phyloP scores from a whole-genome alignment of 2,888 invertebrate genomes.

The Lamproptera curius region DNA sequence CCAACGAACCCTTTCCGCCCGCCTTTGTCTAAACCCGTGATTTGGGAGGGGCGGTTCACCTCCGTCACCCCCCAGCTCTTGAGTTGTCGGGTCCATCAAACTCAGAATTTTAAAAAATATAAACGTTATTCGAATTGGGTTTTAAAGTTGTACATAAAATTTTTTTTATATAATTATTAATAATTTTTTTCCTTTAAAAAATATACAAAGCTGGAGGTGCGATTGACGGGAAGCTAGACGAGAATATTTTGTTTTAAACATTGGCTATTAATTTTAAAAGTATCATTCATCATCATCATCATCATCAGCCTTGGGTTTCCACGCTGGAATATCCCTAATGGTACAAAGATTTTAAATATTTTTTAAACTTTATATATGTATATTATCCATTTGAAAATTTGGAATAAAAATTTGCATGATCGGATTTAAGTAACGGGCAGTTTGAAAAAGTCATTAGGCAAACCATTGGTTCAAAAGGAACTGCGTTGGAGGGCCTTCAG shows the following conservation, averaged over 20 bases:
- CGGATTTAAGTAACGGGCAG: no score
- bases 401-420: no score
- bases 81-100: constrained; percentile 30
- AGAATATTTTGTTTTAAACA: not conserved
- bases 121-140: constrained; percentile 27
- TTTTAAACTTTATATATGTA: not conserved
- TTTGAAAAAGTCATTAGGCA: no score
- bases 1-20: not conserved
- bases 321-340: no score
- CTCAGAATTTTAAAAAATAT: constrained; percentile 26
- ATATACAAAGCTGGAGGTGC: constrained; percentile 26
- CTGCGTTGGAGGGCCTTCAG: no score
- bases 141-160: constrained; percentile 62
- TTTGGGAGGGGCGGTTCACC: not conserved
- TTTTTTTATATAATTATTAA: constrained; percentile 27
- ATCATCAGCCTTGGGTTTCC: no score
- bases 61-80: not conserved
- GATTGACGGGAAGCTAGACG: constrained; percentile 18
- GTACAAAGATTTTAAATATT: not conserved
- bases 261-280: constrained; percentile 1
- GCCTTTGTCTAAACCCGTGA: constrained; percentile 9
- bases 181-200: constrained; percentile 35
- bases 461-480: no score
- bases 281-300: no score
- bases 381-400: not conserved